phyloP scores from a whole-genome alignment of 2,888 invertebrate species.

The Electrophaes corylata region DNA sequence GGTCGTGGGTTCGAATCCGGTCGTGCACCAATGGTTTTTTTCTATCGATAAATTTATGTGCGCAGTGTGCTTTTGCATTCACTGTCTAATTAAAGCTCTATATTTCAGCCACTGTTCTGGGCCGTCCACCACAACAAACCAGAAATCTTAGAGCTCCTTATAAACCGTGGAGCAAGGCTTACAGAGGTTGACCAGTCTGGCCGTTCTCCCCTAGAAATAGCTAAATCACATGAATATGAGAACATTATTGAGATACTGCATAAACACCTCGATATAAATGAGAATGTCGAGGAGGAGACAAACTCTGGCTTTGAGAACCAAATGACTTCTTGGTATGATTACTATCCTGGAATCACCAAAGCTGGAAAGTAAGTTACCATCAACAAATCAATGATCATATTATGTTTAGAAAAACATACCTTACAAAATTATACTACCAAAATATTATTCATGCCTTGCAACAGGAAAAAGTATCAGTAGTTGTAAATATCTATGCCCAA shows the following conservation, averaged over 20 bases:
- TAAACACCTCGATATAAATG: slow-evolving; percentile 55
- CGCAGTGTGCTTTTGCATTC: no score
- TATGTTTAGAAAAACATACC: no score
- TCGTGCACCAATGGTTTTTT: no score
- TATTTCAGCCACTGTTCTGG: slow-evolving; percentile 85
- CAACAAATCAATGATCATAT: not conserved
- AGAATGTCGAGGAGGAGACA: slow-evolving; percentile 47
- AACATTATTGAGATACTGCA: slow-evolving; percentile 75
- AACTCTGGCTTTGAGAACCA: slow-evolving; percentile 41
- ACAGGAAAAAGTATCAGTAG: no score
- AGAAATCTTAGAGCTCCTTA: slow-evolving; percentile 80
- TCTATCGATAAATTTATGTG: no score
- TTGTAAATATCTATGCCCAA: no score
- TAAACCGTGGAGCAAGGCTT: slow-evolving; percentile 78
- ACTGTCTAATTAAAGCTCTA: not conserved
- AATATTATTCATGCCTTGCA: no score
- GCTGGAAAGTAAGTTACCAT: slow-evolving; percentile 56
- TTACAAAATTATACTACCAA: no score
- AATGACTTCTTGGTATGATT: slow-evolving; percentile 74
- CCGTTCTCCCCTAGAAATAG: slow-evolving; percentile 80
- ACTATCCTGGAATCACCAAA: slow-evolving; percentile 75
- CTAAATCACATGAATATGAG: slow-evolving; percentile 76
- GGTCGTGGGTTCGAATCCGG: no score
- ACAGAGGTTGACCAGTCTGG: slow-evolving; percentile 78
- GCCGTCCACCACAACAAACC: slow-evolving; percentile 83